Percentiles rank a stretch among this genome's conserved stretches.
These are phyloP conservation scores for Sinocyclocheilus anophthalmus DNA, from an alignment of 2,113 vertebrate species.

Conservation along the genomic window DNA sequence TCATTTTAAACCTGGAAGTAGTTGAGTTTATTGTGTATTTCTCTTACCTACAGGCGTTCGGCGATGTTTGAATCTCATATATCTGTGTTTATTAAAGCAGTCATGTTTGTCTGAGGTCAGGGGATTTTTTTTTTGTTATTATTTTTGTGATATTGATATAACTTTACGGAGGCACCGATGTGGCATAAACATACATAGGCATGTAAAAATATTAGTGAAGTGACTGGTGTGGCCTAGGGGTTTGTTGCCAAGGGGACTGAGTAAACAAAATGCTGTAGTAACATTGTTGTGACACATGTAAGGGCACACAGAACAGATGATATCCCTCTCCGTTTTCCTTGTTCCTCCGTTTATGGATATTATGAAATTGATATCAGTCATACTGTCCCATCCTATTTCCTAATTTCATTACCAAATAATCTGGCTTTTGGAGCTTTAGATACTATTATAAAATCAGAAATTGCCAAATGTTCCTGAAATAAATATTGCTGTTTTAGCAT, in stretches of 20 bases:
- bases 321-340: conserved; percentile 57
- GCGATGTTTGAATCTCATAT: neutral
- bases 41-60: conserved; percentile 43
- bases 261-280: conserved; percentile 81
- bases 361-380: conserved; percentile 28
- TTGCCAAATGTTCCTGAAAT: neutral
- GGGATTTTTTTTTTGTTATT: conserved; percentile 46
- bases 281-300: conserved; percentile 76
- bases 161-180: conserved; percentile 61
- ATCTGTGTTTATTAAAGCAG: neutral
- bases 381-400: neutral
- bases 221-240: conserved; percentile 78
- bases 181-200: conserved; percentile 66
- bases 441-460: conserved; percentile 18
- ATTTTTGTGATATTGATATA: conserved; percentile 38
- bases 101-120: conserved; percentile 7
- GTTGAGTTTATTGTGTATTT: conserved; percentile 53
- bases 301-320: conserved; percentile 63
- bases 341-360: conserved; percentile 39
- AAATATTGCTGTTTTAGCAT: neutral
- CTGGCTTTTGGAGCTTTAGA: neutral
- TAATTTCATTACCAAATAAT: neutral
- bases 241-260: conserved; percentile 82
- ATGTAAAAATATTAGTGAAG: conserved; percentile 71
- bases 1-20: conserved; percentile 73